phyloP scores from a whole-genome alignment of 2,113 vertebrate genomes.

The Lepus europaeus region DNA sequence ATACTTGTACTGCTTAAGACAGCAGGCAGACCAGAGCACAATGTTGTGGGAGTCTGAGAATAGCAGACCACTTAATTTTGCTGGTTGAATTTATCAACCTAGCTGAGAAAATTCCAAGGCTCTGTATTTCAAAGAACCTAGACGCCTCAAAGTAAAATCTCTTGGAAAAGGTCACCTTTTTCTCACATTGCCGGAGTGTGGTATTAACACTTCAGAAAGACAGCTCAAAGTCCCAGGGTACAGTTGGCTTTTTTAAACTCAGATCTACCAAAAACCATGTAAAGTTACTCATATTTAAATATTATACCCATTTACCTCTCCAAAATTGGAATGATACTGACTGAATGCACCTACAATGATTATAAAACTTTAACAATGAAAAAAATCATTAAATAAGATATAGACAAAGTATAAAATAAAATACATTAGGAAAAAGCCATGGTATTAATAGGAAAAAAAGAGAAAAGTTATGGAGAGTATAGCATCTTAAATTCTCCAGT shows the following conservation, averaged over 20 bases:
- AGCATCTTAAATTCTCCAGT: slow-evolving; percentile 41
- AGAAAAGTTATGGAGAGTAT: slow-evolving; percentile 15
- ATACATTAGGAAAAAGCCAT: slow-evolving; percentile 26
- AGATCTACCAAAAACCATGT: slow-evolving; percentile 46
- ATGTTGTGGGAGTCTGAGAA: slow-evolving; percentile 2
- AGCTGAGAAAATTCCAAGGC: slow-evolving; percentile 54
- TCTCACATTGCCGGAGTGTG: slow-evolving; percentile 11
- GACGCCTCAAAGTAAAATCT: slow-evolving; percentile 61
- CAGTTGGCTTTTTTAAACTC: slow-evolving; percentile 54
- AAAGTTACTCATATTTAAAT: slow-evolving; percentile 56
- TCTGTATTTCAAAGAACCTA: slow-evolving; percentile 56
- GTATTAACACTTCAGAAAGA: slow-evolving; percentile 41
- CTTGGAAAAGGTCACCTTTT: slow-evolving; percentile 54
- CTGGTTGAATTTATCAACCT: slow-evolving; percentile 21
- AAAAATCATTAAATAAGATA: slow-evolving; percentile 52
- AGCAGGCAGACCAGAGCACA: slow-evolving; percentile 46
- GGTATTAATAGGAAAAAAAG: not conserved
- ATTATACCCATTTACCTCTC: slow-evolving; percentile 28
- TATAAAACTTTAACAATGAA: slow-evolving; percentile 54
- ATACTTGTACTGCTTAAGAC: slow-evolving; percentile 9
- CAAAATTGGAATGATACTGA: slow-evolving; percentile 39
- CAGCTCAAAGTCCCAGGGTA: not conserved
- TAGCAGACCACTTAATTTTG: slow-evolving; percentile 54
- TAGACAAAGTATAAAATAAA: slow-evolving; percentile 36
- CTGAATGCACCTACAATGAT: slow-evolving; percentile 54